These are phyloP conservation scores for Triplophysa dalaica DNA, from an alignment of 2,113 vertebrate genomes.

Conservation along the genomic window DNA sequence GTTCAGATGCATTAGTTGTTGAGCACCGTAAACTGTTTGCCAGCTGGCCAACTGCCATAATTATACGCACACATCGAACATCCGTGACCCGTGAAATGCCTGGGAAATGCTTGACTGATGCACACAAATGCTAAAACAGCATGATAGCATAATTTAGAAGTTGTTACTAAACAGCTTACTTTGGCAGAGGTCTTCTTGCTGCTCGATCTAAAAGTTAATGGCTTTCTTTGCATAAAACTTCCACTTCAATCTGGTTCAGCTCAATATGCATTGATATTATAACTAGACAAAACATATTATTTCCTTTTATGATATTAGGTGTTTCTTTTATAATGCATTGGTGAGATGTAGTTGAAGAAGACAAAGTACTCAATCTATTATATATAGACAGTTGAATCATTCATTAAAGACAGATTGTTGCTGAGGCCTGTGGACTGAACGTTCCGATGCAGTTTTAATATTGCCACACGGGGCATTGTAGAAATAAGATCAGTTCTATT, in stretches of 20 bases:
- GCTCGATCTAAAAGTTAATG: constrained; percentile 18
- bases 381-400: neutral
- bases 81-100: constrained; percentile 24
- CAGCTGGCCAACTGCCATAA: constrained; percentile 29
- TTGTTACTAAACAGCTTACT: constrained; percentile 1
- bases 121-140: constrained; percentile 23
- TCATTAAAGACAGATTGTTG: neutral
- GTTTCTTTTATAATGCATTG: neutral
- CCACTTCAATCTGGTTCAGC: neutral
- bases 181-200: neutral
- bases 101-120: constrained; percentile 29
- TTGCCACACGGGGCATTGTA: neutral
- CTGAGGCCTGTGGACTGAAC: neutral
- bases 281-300: neutral
- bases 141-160: neutral
- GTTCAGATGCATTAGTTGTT: constrained; percentile 11
- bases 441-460: neutral
- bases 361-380: neutral
- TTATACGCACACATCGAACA: constrained; percentile 20
- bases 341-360: neutral
- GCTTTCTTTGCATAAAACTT: neutral
- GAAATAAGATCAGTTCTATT: too few relatives aligned
- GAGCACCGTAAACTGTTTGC: constrained; percentile 20
- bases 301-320: neutral
- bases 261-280: neutral